Evolutionary conservation across 2,113 vertebrate genomes (phyloP), one percentile per base, ranked within the genome.

Genomic region (Zingel zingel): DNA sequence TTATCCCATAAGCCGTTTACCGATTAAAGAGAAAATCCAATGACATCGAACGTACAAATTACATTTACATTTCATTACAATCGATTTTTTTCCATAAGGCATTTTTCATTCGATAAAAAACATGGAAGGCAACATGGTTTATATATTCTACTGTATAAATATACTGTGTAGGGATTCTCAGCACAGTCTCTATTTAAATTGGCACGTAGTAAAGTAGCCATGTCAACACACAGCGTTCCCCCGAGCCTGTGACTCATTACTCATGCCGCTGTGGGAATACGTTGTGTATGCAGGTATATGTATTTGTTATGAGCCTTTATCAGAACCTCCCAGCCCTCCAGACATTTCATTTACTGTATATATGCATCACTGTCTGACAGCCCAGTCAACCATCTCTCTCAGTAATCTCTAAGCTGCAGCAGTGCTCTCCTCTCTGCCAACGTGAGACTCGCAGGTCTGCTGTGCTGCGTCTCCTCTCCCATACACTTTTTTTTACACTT

Each of bases 321-420:
- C 89, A 82, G 53, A 85, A 66, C 58, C 80, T 69, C 51, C 27
- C 64, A 81, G 78, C 56, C 81, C 63, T 76, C 50, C 74, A 77
- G 86, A 65, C 80, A 68, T 91, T 87, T 86, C 79, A 88, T 91
- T 88, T 85, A 69, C 74, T 66, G 86, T 72, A 75, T 50, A 66
- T 74, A 76, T 79, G 84, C 84, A 86, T 82, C 82, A 77, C 11
- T 78, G 51, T 69, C 62, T 87, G 89, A 85, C 87, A 89, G 89
- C 65, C 8, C 59, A 7, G 57, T 77, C 58, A 64, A 54, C 83
- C 58, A 64, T 58, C 64, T 64, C 57, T 74, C 30, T 69, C 61
- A 84, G 79, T 82, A 84, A 84, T 86, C 78, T 79, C 82, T 5
- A 73, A 58, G 77, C 79, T 70, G 85, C 75, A 67, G 74, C 58